Evolutionary conservation across 2,888 invertebrate species (phyloP), one percentile per base, ranked within the genome.

Genomic region (Crematogaster levior): DNA sequence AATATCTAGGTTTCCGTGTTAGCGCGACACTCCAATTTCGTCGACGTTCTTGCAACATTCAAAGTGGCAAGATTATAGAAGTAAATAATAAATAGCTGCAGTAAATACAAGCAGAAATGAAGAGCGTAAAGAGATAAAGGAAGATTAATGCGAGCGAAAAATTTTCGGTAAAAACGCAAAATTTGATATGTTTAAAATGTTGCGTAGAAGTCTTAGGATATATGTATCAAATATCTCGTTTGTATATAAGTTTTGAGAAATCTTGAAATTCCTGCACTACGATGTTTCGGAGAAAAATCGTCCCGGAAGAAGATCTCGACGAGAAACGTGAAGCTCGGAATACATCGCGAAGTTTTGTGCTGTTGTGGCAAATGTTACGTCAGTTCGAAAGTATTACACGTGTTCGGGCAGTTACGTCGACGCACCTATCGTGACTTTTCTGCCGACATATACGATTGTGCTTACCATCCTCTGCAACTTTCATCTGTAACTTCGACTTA

Each of bases 1-100:
- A 81, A 82, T 84, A 81, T 82, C 79, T 79, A 48, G 30, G 30
- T n/a, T 48, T n/a, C 27, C 58, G 53, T 12, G 66, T 40, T 72
- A 37, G 53, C 51, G 24, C 63, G 40, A 68, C 70, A 30, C 63
- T 15, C 27, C 70, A 43, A 30, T 73, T 79, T 66, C 56, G 40
- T 37, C 51, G 73, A 43, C 34, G 37, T 53, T 66, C 53, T 34
- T 74, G 34, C 21, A 40, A 12, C 48, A 24, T 61, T 24, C 34
- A 18, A 6, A 48, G 5, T 21, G 21, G 53, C 51, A 27, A 27
- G 27, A 51, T 51, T 30, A 40, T 5, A 27, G 18, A 43, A 65
- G 53, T 43, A 66, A 56, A 77, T 77, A 77, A 77, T 48, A 51
- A 53, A 77, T 53, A 53, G 40, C 30, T 43, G n/a, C 30, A 30